These are phyloP conservation scores for Aptenodytes patagonicus DNA, from an alignment of 2,113 vertebrate genomes.

Conservation along the genomic window DNA sequence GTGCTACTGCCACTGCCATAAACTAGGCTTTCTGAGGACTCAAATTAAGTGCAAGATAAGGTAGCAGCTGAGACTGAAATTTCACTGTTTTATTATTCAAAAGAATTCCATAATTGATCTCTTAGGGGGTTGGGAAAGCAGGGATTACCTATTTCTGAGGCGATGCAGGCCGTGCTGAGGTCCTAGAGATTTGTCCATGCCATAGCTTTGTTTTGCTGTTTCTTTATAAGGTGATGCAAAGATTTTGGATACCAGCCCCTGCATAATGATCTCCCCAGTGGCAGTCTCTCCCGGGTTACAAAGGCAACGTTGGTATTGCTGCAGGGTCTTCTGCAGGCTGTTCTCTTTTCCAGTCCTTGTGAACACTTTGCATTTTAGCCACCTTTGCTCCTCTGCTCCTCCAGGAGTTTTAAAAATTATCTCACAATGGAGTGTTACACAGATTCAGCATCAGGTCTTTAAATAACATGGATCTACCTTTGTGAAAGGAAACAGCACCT, in stretches of 20 bases:
- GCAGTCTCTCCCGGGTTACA: not conserved
- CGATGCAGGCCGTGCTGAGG: not conserved
- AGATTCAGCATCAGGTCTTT: not conserved
- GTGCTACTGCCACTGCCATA: not conserved
- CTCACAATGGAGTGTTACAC: not conserved
- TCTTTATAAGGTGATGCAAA: not conserved
- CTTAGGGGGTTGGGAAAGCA: not conserved
- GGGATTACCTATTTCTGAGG: not conserved
- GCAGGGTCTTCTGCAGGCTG: not conserved
- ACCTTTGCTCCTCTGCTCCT: not conserved
- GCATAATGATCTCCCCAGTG: conserved; percentile 2
- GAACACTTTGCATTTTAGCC: not conserved
- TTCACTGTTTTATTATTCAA: not conserved
- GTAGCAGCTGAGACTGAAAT: not conserved
- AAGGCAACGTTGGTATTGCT: not conserved
- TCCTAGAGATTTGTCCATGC: not conserved
- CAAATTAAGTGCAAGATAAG: not conserved
- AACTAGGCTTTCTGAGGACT: not conserved
- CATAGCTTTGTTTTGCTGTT: not conserved
- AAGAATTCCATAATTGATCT: conserved; percentile 28
- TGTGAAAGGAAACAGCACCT: not conserved
- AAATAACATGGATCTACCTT: not conserved
- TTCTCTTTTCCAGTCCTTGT: not conserved
- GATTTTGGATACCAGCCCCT: not conserved
- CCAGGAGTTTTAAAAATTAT: not conserved